Evolutionary conservation across 2,797 vertebrate genomes (phyloP).

Genomic region (Nyctalus aviator): DNA sequence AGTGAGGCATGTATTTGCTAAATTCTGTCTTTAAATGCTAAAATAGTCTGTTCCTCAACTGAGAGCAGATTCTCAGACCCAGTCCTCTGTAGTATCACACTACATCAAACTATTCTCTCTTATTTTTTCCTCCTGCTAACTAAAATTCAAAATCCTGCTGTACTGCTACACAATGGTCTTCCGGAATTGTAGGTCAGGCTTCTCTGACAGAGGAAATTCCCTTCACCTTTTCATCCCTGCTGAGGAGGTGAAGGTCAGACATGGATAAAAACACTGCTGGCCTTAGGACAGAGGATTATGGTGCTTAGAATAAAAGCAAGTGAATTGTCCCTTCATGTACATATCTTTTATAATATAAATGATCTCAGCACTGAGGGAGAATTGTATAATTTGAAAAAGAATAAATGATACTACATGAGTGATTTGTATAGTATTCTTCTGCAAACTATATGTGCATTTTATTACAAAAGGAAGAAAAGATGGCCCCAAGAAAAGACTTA

Average conservation of each 20-base stretch:
- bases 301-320: conserved; percentile 22
- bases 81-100: background rate
- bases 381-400: conserved; percentile 47
- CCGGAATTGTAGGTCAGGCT: conserved; percentile 9
- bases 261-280: background rate
- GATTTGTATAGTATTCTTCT: conserved; percentile 55
- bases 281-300: background rate
- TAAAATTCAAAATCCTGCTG: conserved; percentile 28
- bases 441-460: conserved; percentile 51
- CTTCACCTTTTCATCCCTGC: background rate
- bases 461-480: conserved; percentile 25
- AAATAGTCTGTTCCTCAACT: conserved; percentile 1
- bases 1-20: background rate
- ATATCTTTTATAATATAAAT: conserved; percentile 54
- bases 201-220: background rate
- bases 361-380: conserved; percentile 10
- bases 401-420: background rate
- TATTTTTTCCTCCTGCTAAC: background rate
- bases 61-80: background rate
- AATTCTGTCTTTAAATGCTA: background rate
- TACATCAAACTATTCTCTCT: background rate
- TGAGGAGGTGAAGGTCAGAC: conserved; percentile 23
- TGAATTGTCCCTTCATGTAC: conserved; percentile 8
- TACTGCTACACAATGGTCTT: background rate
- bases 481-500: background rate